Base-by-base conservation (phyloP, 2,797 vertebrate genomes). In the Sebastolobus alascanus region DNA sequence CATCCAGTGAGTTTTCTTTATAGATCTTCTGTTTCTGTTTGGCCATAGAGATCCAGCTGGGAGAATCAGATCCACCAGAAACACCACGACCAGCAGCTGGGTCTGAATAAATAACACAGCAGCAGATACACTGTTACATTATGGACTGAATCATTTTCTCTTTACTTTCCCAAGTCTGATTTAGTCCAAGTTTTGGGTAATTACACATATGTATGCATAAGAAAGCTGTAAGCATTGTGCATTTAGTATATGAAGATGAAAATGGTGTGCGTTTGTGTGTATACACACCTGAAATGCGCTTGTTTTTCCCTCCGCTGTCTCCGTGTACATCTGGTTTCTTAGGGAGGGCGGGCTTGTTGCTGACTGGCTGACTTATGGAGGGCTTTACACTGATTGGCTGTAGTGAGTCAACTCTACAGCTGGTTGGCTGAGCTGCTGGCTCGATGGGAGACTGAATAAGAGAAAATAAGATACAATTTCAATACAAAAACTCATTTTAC, bases 1-100 rank as follows among this genome's bases (percentile, higher is more conserved):
- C 94, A 6, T 95, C 95, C 75, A 96, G 86, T 1, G 89, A 87
- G 31, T 93, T 91, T 8, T 94, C 95, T 69, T 94, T 96, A 84
- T 96, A 97, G 87, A 95, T 87, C 82, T 88, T 97, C 85, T 96
- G 97, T 70, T 96, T 98, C 79, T 97, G 95, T 89, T 96, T 97
- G 82, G 96, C 95, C 93, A 96, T 55, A 13, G 95, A 96, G 83
- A 98, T 87, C 97, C 97, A 98, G 74, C 93, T 90, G 68, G 97
- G 97, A 86, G 94, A 82, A 8, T 85, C 85, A 0, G 90, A 74
- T 46, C 75, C 83, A 67, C 22, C 87, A 20, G 79, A 75, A 68
- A 65, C 69, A 20, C 76, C 75, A 16, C 75, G 80, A 18, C 56
- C 80, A 22, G 78, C 27, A 25, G 89, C 52, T 11, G 85, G 66